Evolutionary conservation across 2,888 invertebrate genomes (phyloP), one percentile per base, ranked within the genome.

Genomic region (Dynastes hyllus): DNA sequence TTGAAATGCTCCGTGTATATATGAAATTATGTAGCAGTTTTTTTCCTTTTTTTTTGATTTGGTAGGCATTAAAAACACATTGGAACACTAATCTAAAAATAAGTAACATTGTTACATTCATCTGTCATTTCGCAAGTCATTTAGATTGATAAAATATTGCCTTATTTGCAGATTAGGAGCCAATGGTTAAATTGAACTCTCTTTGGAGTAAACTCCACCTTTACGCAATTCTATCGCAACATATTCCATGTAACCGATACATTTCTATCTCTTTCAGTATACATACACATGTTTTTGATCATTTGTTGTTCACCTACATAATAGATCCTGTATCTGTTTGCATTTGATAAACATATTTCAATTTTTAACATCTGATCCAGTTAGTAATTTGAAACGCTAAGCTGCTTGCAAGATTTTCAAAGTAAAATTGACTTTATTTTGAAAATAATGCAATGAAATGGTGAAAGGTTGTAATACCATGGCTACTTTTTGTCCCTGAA

Each of bases 151-250:
- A 27, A 1, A 45, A 29, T 27, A 27, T 2, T 8, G n/a, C n/a
- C 73, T 75, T 75, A 75, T 78, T 78, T 79, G 80, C 80, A 81
- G 83, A 83, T 82, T 80, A 65, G 67, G 63, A 78, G 77, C 81
- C 83, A 81, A 81, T 81, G 81, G 79, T 83, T 83, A 82, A 83
- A 83, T 70, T n/a, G 16, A 40, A 75, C 61, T 61, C 61, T 45
- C 73, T 75, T 86, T 87, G 89, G 89, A 89, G 90, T 90, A 89
- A 90, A 90, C 90, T 90, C 89, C 89, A 90, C 90, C 90, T 55
- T 89, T 88, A 82, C 37, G 55, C n/a, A 61, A 81, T 70, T 22
- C 58, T 76, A 5, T 5, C 22, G 3, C 4, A 55, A 55, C 22
- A 55, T 55, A 27, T 78, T 55, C 61, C 50, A 80, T 71, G 61